Evolutionary conservation across 2,888 invertebrate species (phyloP).

Genomic region (Agrochola circellaris): DNA sequence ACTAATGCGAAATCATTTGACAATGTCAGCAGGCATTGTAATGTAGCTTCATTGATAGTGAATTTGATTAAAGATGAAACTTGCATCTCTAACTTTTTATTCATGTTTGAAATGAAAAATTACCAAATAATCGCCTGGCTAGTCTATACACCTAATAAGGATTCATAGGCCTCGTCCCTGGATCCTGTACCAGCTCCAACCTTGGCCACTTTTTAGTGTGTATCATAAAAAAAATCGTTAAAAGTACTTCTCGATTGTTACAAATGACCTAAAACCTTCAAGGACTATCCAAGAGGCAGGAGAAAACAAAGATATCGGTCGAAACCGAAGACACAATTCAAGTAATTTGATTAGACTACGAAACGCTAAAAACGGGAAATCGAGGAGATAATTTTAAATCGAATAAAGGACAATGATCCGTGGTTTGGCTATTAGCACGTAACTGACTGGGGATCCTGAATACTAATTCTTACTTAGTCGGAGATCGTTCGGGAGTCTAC

Average conservation of each 20-base stretch:
- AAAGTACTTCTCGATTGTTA: neutral
- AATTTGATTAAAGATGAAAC: neutral
- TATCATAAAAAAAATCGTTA: neutral
- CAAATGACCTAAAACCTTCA: slow-evolving; percentile 1
- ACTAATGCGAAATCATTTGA: slow-evolving; percentile 42
- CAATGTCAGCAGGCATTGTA: slow-evolving; percentile 33
- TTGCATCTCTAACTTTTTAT: slow-evolving; percentile 6
- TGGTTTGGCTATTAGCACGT: slow-evolving; percentile 55
- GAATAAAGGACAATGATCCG: slow-evolving; percentile 48
- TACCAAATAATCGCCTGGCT: neutral
- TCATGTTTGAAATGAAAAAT: neutral
- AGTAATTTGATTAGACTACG: slow-evolving; percentile 47
- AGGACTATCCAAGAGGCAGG: neutral
- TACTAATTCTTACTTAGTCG: slow-evolving; percentile 42
- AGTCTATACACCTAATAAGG: neutral
- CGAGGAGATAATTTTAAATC: slow-evolving; percentile 37
- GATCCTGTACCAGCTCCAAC: neutral
- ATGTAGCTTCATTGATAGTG: slow-evolving; percentile 21
- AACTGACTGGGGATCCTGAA: slow-evolving; percentile 46
- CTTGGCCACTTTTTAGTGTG: neutral
- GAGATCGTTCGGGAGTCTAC: slow-evolving; percentile 31
- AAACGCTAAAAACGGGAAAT: slow-evolving; percentile 38
- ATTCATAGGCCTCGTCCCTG: neutral
- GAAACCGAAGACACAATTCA: slow-evolving; percentile 36
- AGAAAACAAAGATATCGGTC: slow-evolving; percentile 32